phyloP scores from a whole-genome alignment of 2,888 invertebrate species.

The Cylloceria caligata region DNA sequence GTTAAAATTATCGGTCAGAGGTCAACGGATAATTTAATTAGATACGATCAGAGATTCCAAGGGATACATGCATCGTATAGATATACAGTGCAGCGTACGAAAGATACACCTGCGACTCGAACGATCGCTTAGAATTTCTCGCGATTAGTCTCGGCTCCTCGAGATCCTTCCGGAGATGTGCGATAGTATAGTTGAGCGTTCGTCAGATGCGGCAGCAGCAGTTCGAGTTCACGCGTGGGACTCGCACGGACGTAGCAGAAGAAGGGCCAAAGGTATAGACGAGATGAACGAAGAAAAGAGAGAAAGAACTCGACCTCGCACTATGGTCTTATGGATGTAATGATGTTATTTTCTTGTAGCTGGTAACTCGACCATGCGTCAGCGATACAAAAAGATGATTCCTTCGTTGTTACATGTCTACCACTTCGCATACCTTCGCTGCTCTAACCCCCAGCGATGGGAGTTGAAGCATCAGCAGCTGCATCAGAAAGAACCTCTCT shows the following conservation, averaged over 20 bases:
- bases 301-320: constrained; percentile 19
- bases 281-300: constrained; percentile 6
- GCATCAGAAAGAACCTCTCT: constrained; percentile 26
- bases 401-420: constrained; percentile 55
- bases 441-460: constrained; percentile 63
- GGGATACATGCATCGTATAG: background rate
- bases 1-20: constrained; percentile 61
- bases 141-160: constrained; percentile 20
- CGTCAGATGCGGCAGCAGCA: constrained; percentile 11
- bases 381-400: constrained; percentile 53
- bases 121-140: constrained; percentile 32
- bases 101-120: constrained; percentile 22
- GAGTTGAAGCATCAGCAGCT: constrained; percentile 4
- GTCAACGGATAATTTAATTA: constrained; percentile 60
- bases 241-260: background rate
- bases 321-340: constrained; percentile 75
- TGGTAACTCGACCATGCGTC: constrained; percentile 70
- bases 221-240: constrained; percentile 13
- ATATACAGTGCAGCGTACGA: background rate
- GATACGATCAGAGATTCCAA: constrained; percentile 47
- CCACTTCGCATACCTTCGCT: constrained; percentile 75
- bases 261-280: background rate
- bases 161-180: constrained; percentile 20
- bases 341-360: constrained; percentile 81
- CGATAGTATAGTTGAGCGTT: background rate